Base-by-base conservation (phyloP, 2,888 invertebrate genomes). In the Bugulina stolonifera region DNA sequence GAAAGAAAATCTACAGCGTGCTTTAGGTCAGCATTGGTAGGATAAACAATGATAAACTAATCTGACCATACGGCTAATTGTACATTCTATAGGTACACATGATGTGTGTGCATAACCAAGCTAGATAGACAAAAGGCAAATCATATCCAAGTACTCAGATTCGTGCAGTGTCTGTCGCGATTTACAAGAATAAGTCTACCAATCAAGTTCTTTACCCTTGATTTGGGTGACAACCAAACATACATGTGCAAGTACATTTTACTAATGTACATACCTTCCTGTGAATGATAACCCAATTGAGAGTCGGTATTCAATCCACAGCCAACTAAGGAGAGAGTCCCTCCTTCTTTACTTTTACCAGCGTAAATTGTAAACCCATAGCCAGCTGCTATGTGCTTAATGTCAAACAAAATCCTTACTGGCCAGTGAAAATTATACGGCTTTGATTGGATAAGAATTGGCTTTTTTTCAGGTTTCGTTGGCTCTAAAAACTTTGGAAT, bases 271-370 rank as follows among this genome's bases (percentile, higher is more conserved):
- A 79, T 79, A 64, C 74, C 75, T 71, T 80, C 3, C 3, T 27
- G 10, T 22, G 64, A 79, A 43, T 90, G 90, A 78, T 88, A 89
- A 71, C 94, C 95, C 74, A 96, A 87, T 84, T 97, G 97, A 0
- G 93, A 93, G 84, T 94, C 93, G 0, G 92, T 91, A 83, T 97
- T 97, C 57, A 96, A 88, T 0, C 97, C 97, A 32, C 90, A 90
- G 0, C 94, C 97, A 86, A 91, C 93, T 34, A 93, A 84, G 81
- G 90, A 89, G 75, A 74, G 72, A 74, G 72, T 69, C 73, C 75
- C 69, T n/a, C n/a, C n/a, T 35, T 75, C 73, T 22, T 72, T 72
- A 27, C 73, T 73, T 73, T 76, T 77, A 32, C 77, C 78, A 22
- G 78, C 75, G 73, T 78, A 80, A 0, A 91, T 88, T 1, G 94